Evolutionary conservation across 2,113 vertebrate genomes (phyloP).

Genomic region (Hipposideros armiger): DNA sequence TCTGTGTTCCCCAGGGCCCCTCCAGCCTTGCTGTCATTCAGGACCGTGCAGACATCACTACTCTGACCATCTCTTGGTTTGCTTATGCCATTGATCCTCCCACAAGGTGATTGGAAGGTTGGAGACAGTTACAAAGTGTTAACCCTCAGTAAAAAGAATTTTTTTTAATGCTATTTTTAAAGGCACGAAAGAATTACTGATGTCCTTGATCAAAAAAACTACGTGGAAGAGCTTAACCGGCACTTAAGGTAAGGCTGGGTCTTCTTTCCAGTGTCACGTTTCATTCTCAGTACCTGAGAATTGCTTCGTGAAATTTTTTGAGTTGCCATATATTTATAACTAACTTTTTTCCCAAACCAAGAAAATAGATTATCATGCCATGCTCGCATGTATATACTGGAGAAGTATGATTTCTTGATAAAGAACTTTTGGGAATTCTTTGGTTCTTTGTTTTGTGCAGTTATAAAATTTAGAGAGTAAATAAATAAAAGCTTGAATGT

Average conservation of each 20-base stretch:
- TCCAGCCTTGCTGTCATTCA: background rate
- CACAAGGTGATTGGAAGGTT: background rate
- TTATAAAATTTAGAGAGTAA: background rate
- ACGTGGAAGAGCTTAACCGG: conserved; percentile 98
- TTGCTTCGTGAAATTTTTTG: background rate
- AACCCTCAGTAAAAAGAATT: background rate
- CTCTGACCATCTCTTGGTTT: background rate
- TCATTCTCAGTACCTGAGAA: background rate
- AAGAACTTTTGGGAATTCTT: background rate
- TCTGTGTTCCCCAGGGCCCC: background rate
- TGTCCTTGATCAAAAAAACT: conserved; percentile 99
- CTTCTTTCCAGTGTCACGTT: background rate
- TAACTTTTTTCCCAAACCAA: background rate
- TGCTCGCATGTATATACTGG: background rate
- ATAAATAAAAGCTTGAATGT: background rate
- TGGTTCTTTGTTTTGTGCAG: background rate
- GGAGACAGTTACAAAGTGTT: background rate
- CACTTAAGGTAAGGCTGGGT: conserved; percentile 91
- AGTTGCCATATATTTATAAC: background rate
- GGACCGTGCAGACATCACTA: background rate
- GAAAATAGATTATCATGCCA: background rate
- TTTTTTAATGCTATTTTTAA: conserved; percentile 65
- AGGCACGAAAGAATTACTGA: conserved; percentile 95
- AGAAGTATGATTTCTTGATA: background rate
- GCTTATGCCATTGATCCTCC: background rate